Conservation (phyloP, 1,140 invertebrate species). For the Cepaea nemoralis region DNA sequence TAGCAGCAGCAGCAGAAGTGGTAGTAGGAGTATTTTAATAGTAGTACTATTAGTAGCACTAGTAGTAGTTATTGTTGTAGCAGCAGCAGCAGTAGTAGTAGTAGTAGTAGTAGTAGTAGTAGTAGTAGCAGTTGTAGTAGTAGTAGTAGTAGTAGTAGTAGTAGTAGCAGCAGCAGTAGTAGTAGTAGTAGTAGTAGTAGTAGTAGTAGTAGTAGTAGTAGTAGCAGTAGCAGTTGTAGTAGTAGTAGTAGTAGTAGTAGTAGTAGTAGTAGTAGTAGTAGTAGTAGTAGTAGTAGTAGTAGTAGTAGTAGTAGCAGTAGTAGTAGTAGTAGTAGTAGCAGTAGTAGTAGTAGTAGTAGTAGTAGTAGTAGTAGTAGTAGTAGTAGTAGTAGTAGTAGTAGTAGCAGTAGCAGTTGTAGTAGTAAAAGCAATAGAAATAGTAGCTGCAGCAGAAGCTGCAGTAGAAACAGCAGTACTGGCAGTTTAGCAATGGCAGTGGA, state of each 20-base stretch:
- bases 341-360: constrained; percentile 25
- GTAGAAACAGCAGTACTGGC: too few species aligned
- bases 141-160: constrained; percentile 29
- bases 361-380: constrained; percentile 26
- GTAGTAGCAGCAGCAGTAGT: constrained; percentile 27
- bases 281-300: constrained; percentile 20
- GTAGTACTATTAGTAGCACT: too few species aligned
- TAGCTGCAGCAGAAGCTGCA: too few species aligned
- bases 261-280: constrained; percentile 31
- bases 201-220: constrained; percentile 27
- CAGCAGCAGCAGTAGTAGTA: constrained; percentile 32
- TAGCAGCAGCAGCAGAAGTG: too few species aligned
- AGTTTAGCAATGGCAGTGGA: too few species aligned
- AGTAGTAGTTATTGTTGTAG: too few species aligned
- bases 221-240: constrained; percentile 24
- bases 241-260: constrained; percentile 21
- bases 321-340: constrained; percentile 27
- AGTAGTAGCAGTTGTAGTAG: constrained; percentile 26
- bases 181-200: constrained; percentile 28
- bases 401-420: too few species aligned
- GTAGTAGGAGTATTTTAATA: too few species aligned
- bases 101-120: constrained; percentile 30
- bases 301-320: constrained; percentile 23
- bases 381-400: constrained; percentile 43
- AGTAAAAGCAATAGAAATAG: too few species aligned